Base-by-base conservation (phyloP, 2,797 vertebrate species). In the Enteromius treurensis region DNA sequence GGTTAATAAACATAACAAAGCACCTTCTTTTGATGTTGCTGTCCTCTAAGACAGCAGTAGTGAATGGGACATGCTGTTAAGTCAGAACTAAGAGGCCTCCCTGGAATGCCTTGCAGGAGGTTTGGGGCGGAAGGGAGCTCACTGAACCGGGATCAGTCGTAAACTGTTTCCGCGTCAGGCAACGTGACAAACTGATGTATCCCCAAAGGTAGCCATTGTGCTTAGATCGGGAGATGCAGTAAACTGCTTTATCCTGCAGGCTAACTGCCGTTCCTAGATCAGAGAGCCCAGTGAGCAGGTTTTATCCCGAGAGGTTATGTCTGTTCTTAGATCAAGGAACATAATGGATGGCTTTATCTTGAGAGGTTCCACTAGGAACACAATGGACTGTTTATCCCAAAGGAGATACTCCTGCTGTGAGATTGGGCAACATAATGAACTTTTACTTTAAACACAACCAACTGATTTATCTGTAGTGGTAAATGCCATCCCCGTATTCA, bases 1-100 rank as follows among this genome's bases (percentile, higher is more conserved):
- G 4, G 40, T 60, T 76, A 81, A 84, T 84, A 86, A 81, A 68
- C 75, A 75, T 81, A 81, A 84, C 62, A 87, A 84, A 79, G 45
- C 34, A 14, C 23, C 34, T 62, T 37, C 42, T 69, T 81, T 75
- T 79, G 74, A 81, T 69, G 73, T 47, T 23, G 13, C 77, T 49
- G 4, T 84, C 81, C 81, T 83, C 58, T 21, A 67, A 76, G 69
- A 65, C 67, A 58, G 32, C 14, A 19, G 34, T 42, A 55, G 42
- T 69, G 80, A 83, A 83, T 79, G 68, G 51, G 32, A 67, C 29
- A 73, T 51, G 73, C 84, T 81, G 73, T 77, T 81, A 76, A 62
- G 37, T 77, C 55, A 64, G 37, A 17, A 64, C 58, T 58, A 34
- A 65, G 60, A 64, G n/a, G 37, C 55, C 64, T 70, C 73, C 6